Percentiles rank a stretch among this genome's conserved stretches.
Conservation (phyloP, 2,888 invertebrate species). For the Mactromeris polynyma region DNA sequence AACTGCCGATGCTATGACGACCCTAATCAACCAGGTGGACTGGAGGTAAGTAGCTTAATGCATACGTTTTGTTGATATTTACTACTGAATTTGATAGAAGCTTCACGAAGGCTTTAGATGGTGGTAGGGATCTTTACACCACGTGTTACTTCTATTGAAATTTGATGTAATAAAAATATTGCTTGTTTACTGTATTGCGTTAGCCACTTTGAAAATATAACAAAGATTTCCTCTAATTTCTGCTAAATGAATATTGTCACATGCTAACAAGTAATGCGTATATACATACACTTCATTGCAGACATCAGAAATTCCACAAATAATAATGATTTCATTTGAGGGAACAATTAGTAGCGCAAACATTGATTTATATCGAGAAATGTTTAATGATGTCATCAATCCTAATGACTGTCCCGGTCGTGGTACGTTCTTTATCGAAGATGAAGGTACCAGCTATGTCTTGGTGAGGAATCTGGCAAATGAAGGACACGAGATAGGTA, state of each 20-base stretch:
- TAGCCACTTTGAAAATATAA: too few relatives aligned
- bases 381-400: constrained; percentile 51
- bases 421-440: constrained; percentile 76
- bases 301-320: constrained; percentile 73
- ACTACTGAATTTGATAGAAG: too few relatives aligned
- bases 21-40: constrained; percentile 62
- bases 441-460: constrained; percentile 61
- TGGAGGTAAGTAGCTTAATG: constrained; percentile 20
- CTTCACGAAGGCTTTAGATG: too few relatives aligned
- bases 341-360: constrained; percentile 69
- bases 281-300: constrained; percentile 6
- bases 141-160: too few relatives aligned
- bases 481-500: constrained; percentile 75
- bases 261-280: too few relatives aligned
- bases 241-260: too few relatives aligned
- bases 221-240: too few relatives aligned
- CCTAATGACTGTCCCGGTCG: constrained; percentile 75
- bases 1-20: constrained; percentile 75
- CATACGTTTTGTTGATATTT: not conserved
- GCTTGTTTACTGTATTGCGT: too few relatives aligned
- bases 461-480: constrained; percentile 64
- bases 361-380: constrained; percentile 54
- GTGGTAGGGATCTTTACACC: too few relatives aligned
- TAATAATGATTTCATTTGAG: constrained; percentile 74
- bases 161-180: not conserved